Conservation (phyloP, 2,113 vertebrate species). For the Anoplopoma fimbria region DNA sequence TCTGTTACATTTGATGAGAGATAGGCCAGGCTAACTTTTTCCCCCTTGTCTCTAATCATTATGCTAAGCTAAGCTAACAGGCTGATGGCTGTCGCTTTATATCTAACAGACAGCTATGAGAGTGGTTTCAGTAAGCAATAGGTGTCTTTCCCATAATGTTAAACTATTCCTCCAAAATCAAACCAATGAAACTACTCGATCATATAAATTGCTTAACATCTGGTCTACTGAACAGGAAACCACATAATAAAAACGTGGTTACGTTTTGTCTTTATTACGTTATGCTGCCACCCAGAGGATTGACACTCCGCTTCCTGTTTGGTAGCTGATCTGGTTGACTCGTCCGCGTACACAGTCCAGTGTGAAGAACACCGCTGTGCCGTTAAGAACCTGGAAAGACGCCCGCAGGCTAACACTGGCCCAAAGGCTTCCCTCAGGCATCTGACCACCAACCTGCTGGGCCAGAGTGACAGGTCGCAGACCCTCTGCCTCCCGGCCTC, state of each 20-base stretch:
- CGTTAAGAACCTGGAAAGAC: constrained; percentile 87
- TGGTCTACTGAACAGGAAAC: neutral
- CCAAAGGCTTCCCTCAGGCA: constrained; percentile 89
- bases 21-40: neutral
- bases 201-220: neutral
- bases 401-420: constrained; percentile 84
- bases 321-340: constrained; percentile 88
- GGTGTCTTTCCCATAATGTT: neutral
- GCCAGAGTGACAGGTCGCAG: constrained; percentile 71
- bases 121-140: neutral
- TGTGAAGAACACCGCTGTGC: constrained; percentile 84
- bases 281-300: constrained; percentile 87
- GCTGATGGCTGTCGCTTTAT: neutral
- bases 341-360: constrained; percentile 90
- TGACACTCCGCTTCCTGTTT: constrained; percentile 86
- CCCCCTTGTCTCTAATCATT: neutral
- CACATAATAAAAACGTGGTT: neutral
- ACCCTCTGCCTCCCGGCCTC: constrained; percentile 55
- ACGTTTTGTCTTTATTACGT: neutral
- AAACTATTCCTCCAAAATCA: constrained; percentile 8
- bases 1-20: neutral
- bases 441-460: constrained; percentile 89
- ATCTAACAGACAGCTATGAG: neutral
- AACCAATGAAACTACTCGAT: constrained; percentile 17
- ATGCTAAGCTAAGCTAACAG: neutral